Evolutionary conservation across 2,113 vertebrate genomes (phyloP), one percentile per base, ranked within the genome.

Genomic region (Anolis sagrei): DNA sequence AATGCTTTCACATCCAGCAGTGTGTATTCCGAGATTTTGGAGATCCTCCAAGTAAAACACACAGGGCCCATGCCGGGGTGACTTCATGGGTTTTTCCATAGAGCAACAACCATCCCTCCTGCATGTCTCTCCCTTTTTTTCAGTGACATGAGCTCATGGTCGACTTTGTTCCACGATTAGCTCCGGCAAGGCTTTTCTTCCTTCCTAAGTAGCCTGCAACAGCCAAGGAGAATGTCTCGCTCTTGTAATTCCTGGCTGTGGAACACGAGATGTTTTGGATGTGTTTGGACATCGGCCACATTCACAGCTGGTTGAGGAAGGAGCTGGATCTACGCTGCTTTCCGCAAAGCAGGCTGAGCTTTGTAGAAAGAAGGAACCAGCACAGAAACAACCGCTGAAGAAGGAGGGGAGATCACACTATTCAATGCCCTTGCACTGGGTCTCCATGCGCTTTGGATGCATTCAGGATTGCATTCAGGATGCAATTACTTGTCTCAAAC

Each of bases 21-120:
- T 7, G 70, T 84, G 80, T 10, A n/a, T 34, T 5, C 48, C 78
- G 36, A 87, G 51, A 51, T 82, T 85, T 66, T 34, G 58, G 10
- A 51, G 5, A 68, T n/a, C 44, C 11, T 76, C 62, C 54, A 73
- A 70, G 44, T 64, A 66, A 54, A 86, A 16, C 0, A 29, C 54
- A 21, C 62, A 32, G 14, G 11, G 44, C 36, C 27, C 29, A 1
- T 2, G 25, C 64, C 39, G 34, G 13, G 16, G 78, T 62, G 27
- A 66, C 14, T 10, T 25, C 62, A n/a, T n/a, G 66, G 44, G 78
- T 44, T 48, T 80, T n/a, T 6, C 61, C 16, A 48, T 44, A 29
- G 5, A 36, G 25, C 29, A 18, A 29, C 25, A 21, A 27, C 6
- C 13, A 44, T 49, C 44, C 4, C 9, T 36, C n/a, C 16, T 29